These are phyloP conservation scores for Tyrannus savana DNA, from an alignment of 2,113 vertebrate species.

Conservation along the genomic window DNA sequence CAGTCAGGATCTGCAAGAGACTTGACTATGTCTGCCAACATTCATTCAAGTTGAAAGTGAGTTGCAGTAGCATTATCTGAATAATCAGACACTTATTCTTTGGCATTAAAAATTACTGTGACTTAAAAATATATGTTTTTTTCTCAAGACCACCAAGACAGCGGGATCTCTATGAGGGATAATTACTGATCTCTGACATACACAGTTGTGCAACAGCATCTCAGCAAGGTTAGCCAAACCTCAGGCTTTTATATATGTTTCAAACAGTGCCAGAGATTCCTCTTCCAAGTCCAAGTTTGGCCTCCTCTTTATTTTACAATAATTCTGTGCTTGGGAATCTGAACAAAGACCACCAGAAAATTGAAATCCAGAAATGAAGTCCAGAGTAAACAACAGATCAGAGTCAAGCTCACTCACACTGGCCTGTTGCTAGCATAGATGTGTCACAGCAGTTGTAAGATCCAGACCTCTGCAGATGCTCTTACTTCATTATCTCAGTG, in stretches of 20 bases:
- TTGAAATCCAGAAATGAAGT: conserved; percentile 35
- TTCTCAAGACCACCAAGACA: conserved; percentile 60
- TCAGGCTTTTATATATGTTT: conserved; percentile 30
- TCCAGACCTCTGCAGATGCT: background rate
- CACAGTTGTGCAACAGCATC: conserved; percentile 40
- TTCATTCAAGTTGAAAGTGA: background rate
- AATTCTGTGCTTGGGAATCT: conserved; percentile 26
- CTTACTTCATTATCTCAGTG: background rate
- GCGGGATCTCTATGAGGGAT: background rate
- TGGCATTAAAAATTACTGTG: conserved; percentile 26
- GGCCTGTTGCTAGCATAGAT: background rate
- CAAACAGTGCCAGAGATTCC: conserved; percentile 25
- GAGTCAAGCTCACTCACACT: background rate
- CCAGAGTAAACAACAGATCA: conserved; percentile 14
- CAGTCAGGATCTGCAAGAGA: background rate
- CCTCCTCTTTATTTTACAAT: conserved; percentile 24
- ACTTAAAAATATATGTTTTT: conserved; percentile 28
- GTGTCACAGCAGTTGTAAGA: background rate
- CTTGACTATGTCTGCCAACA: background rate
- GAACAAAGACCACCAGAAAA: conserved; percentile 53
- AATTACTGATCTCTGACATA: conserved; percentile 35
- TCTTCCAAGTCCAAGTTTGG: conserved; percentile 37
- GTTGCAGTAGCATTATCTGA: conserved; percentile 51
- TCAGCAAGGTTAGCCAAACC: conserved; percentile 55
- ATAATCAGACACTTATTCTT: conserved; percentile 15